These are phyloP conservation scores for Gibbula magus DNA, from an alignment of 2,888 invertebrate genomes.

Conservation along the genomic window DNA sequence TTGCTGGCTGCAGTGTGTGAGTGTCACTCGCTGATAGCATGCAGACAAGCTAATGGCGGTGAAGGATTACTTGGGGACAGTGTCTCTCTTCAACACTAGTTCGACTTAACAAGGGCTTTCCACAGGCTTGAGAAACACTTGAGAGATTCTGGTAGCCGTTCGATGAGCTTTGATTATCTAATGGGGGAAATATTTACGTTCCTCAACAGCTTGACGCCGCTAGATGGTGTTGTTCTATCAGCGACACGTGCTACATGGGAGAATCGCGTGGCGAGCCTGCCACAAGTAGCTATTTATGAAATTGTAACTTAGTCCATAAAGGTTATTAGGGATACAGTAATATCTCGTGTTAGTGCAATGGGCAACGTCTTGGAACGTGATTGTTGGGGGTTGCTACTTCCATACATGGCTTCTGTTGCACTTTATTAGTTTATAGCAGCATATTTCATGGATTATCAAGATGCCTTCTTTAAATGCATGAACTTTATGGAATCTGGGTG, in stretches of 20 bases:
- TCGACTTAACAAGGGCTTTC: conserved; percentile 1
- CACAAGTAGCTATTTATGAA: conserved; percentile 23
- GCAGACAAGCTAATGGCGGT: not conserved
- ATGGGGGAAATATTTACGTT: conserved; percentile 23
- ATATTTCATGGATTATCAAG: too few relatives aligned
- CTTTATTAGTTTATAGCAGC: too few relatives aligned
- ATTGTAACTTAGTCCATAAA: conserved; percentile 20
- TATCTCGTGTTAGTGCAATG: not conserved
- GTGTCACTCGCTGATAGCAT: not conserved
- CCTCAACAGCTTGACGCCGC: not conserved
- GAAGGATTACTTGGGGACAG: not conserved
- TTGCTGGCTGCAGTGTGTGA: not conserved
- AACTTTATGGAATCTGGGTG: too few relatives aligned
- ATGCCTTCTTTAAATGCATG: too few relatives aligned
- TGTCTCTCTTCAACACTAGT: conserved; percentile 7
- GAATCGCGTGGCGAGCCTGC: not conserved
- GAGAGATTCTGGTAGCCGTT: conserved; percentile 1
- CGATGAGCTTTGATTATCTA: conserved; percentile 25
- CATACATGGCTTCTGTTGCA: not conserved
- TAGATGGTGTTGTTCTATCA: not conserved
- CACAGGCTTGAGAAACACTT: conserved; percentile 17
- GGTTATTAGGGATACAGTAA: conserved; percentile 10
- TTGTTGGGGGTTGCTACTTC: too few relatives aligned
- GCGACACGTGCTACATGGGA: conserved; percentile 9
- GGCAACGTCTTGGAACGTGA: not conserved